Evolutionary conservation across 2,888 invertebrate species (phyloP), one percentile per base, ranked within the genome.

Genomic region (Meta bourneti): DNA sequence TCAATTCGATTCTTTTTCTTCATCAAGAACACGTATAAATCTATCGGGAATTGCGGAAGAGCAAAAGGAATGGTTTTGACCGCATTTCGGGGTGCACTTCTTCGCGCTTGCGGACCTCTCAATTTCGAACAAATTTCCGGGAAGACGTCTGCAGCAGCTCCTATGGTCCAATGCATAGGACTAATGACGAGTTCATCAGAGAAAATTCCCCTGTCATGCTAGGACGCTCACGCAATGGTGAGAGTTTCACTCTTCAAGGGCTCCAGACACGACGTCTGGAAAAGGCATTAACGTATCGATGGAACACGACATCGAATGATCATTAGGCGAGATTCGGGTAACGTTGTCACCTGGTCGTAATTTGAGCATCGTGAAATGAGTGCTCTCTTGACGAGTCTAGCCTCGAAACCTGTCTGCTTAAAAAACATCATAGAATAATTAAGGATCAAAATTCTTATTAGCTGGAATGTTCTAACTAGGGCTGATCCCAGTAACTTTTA

Each of bases 161-260:
- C 77, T 49, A 82, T 82, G 83, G 83, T 84, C 74, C 83, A 74
- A 8, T 84, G 83, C 52, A 19, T 84, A 34, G 48, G 19, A 48
- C 83, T 84, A 84, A 84, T 54, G 83, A 84, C n/a, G 19, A 13
- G 16, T 34, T 8, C 80, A 61, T 34, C 69, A 80, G 51, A 5
- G 19, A 71, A 71, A 49, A 77, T 4, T 4, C n/a, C 16, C 19
- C 51, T 78, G 78, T 78, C 52, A 79, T 61, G 79, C n/a, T 11
- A 61, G 79, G 61, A 61, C 79, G 61, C 79, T 61, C n/a, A 49
- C 70, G 51, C 51, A 71, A 87, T 79, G 87, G 87, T 87, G 87
- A 87, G 87, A 87, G 79, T 79, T 87, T 78, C 79, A 79, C 54
- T 79, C 61, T 16, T 34, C 34, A 0, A 19, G 52, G 9, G 19